A percentile compares a stretch with the other conserved stretches of the same genome.
Conservation (phyloP, 2,797 vertebrate species). For the Danio aesculapii region DNA sequence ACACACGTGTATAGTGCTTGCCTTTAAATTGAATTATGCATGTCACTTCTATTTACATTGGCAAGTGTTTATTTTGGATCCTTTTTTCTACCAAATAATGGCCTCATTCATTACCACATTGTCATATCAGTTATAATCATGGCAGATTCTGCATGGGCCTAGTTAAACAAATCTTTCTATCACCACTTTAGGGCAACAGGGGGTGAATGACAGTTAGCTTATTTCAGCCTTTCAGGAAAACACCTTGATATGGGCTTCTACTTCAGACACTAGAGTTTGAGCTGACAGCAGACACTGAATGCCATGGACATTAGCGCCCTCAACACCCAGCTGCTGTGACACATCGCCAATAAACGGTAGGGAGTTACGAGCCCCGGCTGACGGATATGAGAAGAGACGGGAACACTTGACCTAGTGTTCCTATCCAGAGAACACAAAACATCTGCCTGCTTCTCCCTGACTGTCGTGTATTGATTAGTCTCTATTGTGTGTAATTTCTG, state of each 20-base stretch:
- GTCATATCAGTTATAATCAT: constrained; percentile 24
- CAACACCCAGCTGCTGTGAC: constrained; percentile 12
- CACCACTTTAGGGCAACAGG: constrained; percentile 29
- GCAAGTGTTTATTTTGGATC: neutral
- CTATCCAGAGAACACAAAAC: constrained; percentile 47
- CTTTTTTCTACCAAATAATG: neutral
- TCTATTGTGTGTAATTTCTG: constrained; percentile 45
- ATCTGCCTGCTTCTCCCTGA: constrained; percentile 46
- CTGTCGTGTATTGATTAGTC: constrained; percentile 50
- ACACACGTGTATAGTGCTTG: too few relatives aligned
- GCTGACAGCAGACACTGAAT: constrained; percentile 46
- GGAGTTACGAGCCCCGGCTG: constrained; percentile 50
- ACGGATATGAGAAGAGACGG: constrained; percentile 49
- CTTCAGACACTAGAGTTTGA: constrained; percentile 34
- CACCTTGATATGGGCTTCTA: constrained; percentile 37
- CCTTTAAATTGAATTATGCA: neutral
- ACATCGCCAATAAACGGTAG: constrained; percentile 60
- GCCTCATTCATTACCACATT: constrained; percentile 31
- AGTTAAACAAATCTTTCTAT: constrained; percentile 17
- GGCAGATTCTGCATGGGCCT: neutral
- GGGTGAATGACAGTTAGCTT: constrained; percentile 30
- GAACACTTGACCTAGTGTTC: constrained; percentile 56
- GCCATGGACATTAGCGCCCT: constrained; percentile 55
- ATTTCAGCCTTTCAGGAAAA: constrained; percentile 22
- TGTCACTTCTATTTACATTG: neutral